These are phyloP conservation scores for Apamea monoglypha DNA, from an alignment of 2,888 invertebrate species.

Conservation along the genomic window DNA sequence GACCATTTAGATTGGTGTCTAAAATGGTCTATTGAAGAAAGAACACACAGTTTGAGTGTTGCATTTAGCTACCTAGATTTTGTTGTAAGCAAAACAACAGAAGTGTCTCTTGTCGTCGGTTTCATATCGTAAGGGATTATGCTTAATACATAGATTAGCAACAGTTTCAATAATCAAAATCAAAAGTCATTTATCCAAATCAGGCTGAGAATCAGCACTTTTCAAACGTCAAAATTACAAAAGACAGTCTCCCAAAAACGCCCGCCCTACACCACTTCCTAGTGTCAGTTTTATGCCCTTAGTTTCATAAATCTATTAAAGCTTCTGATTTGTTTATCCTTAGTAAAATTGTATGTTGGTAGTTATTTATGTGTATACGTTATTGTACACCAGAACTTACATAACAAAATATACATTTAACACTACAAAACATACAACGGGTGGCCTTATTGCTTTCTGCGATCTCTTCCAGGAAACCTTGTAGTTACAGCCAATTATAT, in stretches of 20 bases:
- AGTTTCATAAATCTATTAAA: background rate
- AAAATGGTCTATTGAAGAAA: background rate
- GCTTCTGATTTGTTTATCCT: background rate
- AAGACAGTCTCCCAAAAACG: no score
- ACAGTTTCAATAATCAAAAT: background rate
- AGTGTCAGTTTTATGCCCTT: background rate
- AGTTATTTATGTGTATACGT: no score
- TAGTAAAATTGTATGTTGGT: background rate
- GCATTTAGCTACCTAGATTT: background rate
- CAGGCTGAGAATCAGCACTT: no score
- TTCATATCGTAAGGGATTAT: background rate
- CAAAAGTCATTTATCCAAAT: no score
- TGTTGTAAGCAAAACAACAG: background rate
- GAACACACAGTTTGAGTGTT: background rate
- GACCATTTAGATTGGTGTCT: background rate
- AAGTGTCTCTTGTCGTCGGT: background rate
- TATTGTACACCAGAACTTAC: no score
- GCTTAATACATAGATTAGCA: constrained; percentile 1
- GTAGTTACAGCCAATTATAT: background rate
- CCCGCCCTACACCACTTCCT: no score
- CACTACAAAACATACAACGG: no score
- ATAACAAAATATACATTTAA: no score
- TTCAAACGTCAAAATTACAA: no score
- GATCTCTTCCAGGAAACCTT: no score
- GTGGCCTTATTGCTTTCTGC: no score